Base-by-base conservation (phyloP, 2,888 invertebrate genomes). In the Selenia dentaria region DNA sequence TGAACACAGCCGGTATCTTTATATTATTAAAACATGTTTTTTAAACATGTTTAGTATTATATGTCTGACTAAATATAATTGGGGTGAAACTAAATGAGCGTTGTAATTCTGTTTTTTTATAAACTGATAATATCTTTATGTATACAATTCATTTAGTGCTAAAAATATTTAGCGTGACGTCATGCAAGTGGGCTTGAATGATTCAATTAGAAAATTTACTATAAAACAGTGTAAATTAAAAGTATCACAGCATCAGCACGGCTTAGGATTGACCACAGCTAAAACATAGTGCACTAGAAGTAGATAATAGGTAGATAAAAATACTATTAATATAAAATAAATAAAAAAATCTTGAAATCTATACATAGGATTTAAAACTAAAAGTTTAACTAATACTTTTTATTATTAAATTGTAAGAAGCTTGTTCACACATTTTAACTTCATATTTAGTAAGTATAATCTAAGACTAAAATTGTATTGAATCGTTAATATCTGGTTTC, bases 361-460 rank as follows among this genome's bases (percentile, higher is more conserved):
- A 90, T 88, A 84, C 80, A 88, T 90, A 89, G 87, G 82, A 87
- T 83, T 85, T 75, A 85, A 87, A 85, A 81, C 83, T 83, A 79
- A 85, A 89, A 87, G 78, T 85, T 86, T 84, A 87, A 83, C 80
- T 88, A 87, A 85, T 87, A 87, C 85, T 86, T 89, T 87, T 88
- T 86, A 88, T 87, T 87, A 87, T 81, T 81, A 83, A 73, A 82
- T 74, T 78, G 71, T 90, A 90, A 88, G 85, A 86, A 68, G 90
- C 90, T 90, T 90, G 87, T 89, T 90, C 90, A 89, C 88, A 87
- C 86, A 80, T 89, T 89, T 89, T 88, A 88, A 84, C 88, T 88
- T 89, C 84, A 79, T 89, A 89, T 80, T 79, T 83, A 84, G 78
- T 80, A 84, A 83, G 77, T 83, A 87, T 72, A 68, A 67, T 67